Evolutionary conservation across 2,888 invertebrate species (phyloP), one percentile per base, ranked within the genome.

Genomic region (Auanema sp.): DNA sequence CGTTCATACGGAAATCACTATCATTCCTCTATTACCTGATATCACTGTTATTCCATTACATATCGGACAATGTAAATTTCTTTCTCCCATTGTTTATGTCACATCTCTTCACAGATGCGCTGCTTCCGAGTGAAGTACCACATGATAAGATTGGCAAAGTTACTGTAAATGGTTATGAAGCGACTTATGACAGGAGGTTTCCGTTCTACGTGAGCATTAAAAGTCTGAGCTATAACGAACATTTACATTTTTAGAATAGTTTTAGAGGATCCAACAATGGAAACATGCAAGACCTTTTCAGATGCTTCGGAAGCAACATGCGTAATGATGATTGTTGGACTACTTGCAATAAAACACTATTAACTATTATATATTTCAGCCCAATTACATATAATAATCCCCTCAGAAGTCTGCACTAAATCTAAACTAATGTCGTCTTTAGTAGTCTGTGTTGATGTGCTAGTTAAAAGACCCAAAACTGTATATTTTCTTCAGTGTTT

Each of bases 1-100:
- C 24, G 77, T 83, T 8, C 72, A 59, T 44, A 79, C 82, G 1
- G 79, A 81, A 52, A 59, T 82, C 10, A 64, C 72, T 0, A 47
- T 81, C 8, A 54, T 78, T 11, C 74, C 78, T 8, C 53, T 70
- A 25, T 66, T 68, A 3, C 40, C 71, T 25, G 63, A 62, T 33
- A 49, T 77, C 16, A 60, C 43, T 6, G 24, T 41, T 14, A 42
- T 83, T n/a, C 23, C 60, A 47, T 61, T 81, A 1, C 71, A 79
- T 64, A 43, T 78, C 16, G 79, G 80, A 16, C 52, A 61, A 24
- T 55, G 74, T 64, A 25, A 21, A 58, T 54, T 24, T 33, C 12
- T 10, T n/a, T n/a, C n/a, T n/a, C n/a, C n/a, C n/a, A n/a, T n/a
- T n/a, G n/a, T n/a, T n/a, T n/a, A n/a, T n/a, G n/a, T n/a, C 40